Conservation (phyloP, 2,888 invertebrate genomes). For the Tuta absoluta region DNA sequence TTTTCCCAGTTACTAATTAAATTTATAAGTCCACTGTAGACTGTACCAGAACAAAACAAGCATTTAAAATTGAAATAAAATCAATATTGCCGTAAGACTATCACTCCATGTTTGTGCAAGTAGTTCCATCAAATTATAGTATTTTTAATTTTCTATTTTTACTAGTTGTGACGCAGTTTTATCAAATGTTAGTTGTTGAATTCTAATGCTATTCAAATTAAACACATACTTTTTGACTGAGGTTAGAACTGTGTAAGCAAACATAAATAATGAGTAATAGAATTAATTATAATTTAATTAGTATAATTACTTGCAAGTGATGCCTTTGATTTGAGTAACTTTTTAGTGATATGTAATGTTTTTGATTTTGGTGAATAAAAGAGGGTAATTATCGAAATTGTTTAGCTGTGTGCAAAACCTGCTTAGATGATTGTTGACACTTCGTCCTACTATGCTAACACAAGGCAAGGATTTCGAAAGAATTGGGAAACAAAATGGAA, state of each 20-base stretch:
- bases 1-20: too few species aligned
- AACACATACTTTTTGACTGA: background rate
- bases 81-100: too few species aligned
- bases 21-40: too few species aligned
- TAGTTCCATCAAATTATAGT: too few species aligned
- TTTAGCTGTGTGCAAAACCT: conserved; percentile 5
- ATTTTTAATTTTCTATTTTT: too few species aligned
- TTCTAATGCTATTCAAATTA: background rate
- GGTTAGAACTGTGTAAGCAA: background rate
- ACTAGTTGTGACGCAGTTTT: too few species aligned
- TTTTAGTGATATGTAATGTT: background rate
- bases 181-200: too few species aligned
- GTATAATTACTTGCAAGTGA: background rate
- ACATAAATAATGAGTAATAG: conserved; percentile 7
- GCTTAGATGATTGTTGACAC: conserved; percentile 23
- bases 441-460: conserved; percentile 22
- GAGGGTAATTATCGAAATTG: background rate
- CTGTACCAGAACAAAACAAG: too few species aligned
- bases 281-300: conserved; percentile 19
- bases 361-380: background rate
- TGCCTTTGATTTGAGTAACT: background rate
- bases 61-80: too few species aligned
- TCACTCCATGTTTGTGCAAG: too few species aligned
- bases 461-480: conserved; percentile 26
- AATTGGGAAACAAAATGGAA: conserved; percentile 46